These are phyloP conservation scores for Vollenhovia emeryi DNA, from an alignment of 1,140 invertebrate species.

Conservation along the genomic window DNA sequence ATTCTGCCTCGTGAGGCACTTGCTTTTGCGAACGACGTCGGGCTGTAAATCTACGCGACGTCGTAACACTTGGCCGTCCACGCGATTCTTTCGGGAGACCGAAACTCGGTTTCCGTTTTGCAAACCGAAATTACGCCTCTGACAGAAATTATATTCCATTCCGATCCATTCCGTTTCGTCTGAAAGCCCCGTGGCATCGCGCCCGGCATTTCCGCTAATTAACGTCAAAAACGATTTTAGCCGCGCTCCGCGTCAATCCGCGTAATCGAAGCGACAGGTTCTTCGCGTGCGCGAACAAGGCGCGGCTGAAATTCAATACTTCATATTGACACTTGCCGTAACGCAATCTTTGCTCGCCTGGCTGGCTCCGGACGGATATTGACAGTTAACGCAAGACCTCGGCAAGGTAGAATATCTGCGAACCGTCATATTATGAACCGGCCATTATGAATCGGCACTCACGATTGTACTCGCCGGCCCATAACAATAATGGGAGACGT, in stretches of 20 bases:
- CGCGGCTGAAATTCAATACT: slow-evolving; percentile 54
- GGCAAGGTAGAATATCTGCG: slow-evolving; percentile 18
- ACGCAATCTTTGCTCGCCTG: slow-evolving; percentile 46
- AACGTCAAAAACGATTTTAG: slow-evolving; percentile 37
- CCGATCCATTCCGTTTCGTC: too few species aligned
- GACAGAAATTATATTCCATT: background rate
- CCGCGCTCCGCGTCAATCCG: slow-evolving; percentile 6
- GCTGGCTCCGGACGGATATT: slow-evolving; percentile 52
- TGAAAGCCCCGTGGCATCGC: background rate
- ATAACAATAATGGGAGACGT: slow-evolving; percentile 21
- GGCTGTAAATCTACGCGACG: slow-evolving; percentile 63
- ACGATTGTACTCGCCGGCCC: slow-evolving; percentile 9
- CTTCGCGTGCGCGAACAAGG: slow-evolving; percentile 24
- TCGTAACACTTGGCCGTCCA: slow-evolving; percentile 58
- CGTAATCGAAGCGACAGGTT: slow-evolving; percentile 51
- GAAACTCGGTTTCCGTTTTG: background rate
- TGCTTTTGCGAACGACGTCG: slow-evolving; percentile 36
- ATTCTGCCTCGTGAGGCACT: slow-evolving; percentile 13
- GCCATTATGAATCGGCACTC: slow-evolving; percentile 37
- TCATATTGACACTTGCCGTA: slow-evolving; percentile 48
- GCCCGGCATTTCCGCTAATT: slow-evolving; percentile 38
- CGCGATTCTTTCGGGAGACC: slow-evolving; percentile 53
- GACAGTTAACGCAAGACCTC: slow-evolving; percentile 45
- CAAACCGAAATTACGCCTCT: slow-evolving; percentile 8
- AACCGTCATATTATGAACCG: slow-evolving; percentile 29